Conservation (phyloP, 2,797 vertebrate species). For the Parambassis ranga region DNA sequence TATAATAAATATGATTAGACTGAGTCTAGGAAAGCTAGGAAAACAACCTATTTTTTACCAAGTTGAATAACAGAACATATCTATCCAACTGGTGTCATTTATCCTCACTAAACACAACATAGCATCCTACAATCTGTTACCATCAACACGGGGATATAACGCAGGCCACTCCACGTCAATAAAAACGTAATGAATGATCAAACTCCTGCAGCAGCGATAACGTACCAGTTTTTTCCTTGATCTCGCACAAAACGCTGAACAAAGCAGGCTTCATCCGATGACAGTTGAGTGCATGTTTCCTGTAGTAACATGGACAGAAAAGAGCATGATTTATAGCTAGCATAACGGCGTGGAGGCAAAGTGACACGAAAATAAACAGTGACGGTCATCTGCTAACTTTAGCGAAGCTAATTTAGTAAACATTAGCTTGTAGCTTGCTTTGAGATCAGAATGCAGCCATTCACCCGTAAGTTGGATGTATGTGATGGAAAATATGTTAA, state of each 20-base stretch:
- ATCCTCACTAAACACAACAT: no score
- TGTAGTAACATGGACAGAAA: conserved; percentile 61
- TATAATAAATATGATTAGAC: no score
- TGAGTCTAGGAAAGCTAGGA: no score
- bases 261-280: conserved; percentile 94
- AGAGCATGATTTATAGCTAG: background rate
- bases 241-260: conserved; percentile 93
- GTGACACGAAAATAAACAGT: conserved; percentile 26
- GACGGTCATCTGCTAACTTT: background rate
- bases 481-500: rapidly evolving
- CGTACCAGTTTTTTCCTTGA: conserved; percentile 93
- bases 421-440: conserved; percentile 27
- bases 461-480: background rate
- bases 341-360: conserved; percentile 18
- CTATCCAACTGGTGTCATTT: no score
- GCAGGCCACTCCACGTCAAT: background rate
- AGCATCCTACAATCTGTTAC: no score
- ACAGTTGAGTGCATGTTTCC: conserved; percentile 95
- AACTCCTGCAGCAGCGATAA: conserved; percentile 17
- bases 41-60: no score
- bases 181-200: background rate
- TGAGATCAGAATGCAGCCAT: background rate
- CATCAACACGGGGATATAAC: no score
- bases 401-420: conserved; percentile 27
- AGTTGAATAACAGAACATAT: no score